phyloP scores from a whole-genome alignment of 2,113 vertebrate species.

The Hemibagrus wyckioides region DNA sequence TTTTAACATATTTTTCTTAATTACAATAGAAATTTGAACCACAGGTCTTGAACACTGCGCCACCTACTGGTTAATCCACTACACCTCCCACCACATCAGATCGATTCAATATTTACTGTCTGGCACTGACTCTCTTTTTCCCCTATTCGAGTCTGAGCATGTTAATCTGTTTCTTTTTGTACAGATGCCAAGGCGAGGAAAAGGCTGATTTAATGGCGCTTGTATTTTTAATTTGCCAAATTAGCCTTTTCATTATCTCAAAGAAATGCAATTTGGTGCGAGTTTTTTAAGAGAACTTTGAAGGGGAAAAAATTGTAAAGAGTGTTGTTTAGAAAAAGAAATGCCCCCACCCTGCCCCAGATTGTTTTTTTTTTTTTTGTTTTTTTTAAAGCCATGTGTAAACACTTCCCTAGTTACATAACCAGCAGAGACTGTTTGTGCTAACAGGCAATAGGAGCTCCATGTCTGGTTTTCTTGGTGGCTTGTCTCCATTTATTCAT shows the following conservation, averaged over 20 bases:
- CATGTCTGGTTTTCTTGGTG: constrained; percentile 69
- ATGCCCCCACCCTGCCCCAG: constrained; percentile 12
- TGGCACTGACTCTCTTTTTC: background rate
- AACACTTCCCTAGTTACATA: constrained; percentile 74
- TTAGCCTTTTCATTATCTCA: constrained; percentile 27
- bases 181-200: background rate
- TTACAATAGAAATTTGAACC: background rate
- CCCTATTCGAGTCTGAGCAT: background rate
- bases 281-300: constrained; percentile 31
- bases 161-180: background rate
- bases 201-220: background rate
- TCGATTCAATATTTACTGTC: constrained; percentile 2
- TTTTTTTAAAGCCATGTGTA: constrained; percentile 64
- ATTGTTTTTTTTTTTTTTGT: constrained; percentile 50
- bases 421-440: constrained; percentile 55
- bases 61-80: constrained; percentile 76
- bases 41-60: constrained; percentile 64
- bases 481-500: constrained; percentile 60
- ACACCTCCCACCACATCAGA: constrained; percentile 46
- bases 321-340: constrained; percentile 15
- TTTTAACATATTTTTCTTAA: background rate
- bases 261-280: constrained; percentile 8
- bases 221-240: constrained; percentile 30
- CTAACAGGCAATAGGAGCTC: constrained; percentile 63
- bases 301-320: constrained; percentile 34